Conservation (phyloP, 1,140 invertebrate genomes). For the Gonatopus flavifemur region DNA sequence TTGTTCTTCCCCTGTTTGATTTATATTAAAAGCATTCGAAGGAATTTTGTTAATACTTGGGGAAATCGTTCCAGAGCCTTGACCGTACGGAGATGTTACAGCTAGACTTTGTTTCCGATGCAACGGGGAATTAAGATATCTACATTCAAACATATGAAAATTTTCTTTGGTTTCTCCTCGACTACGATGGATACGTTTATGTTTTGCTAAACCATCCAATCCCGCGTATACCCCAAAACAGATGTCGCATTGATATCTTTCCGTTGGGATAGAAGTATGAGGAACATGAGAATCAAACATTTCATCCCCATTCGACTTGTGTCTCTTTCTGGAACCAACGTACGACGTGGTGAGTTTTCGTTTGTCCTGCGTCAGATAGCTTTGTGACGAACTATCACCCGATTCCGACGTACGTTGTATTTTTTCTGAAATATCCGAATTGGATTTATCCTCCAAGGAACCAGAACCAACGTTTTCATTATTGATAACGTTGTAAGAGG, state of each 20-base stretch:
- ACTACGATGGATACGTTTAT: constrained; percentile 19
- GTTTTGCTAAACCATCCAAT: constrained; percentile 12
- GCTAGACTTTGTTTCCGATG: background rate
- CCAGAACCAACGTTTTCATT: background rate
- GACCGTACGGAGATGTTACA: background rate
- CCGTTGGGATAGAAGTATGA: background rate
- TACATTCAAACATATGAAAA: constrained; percentile 23
- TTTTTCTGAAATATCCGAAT: background rate
- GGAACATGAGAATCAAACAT: background rate
- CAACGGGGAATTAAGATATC: constrained; percentile 28
- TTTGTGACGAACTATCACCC: background rate
- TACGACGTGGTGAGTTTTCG: background rate
- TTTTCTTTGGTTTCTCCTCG: constrained; percentile 37
- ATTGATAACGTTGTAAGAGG: background rate
- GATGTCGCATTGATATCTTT: constrained; percentile 22
- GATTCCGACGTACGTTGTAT: background rate
- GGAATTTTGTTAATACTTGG: background rate
- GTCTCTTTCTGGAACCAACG: background rate
- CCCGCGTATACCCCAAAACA: constrained; percentile 30
- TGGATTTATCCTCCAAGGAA: too few species aligned
- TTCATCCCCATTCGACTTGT: background rate
- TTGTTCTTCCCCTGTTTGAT: background rate
- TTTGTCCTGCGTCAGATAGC: background rate
- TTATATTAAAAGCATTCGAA: background rate
- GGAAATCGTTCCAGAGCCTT: background rate